Base-by-base conservation (phyloP, 2,113 vertebrate species). In the Henicopernis longicauda region DNA sequence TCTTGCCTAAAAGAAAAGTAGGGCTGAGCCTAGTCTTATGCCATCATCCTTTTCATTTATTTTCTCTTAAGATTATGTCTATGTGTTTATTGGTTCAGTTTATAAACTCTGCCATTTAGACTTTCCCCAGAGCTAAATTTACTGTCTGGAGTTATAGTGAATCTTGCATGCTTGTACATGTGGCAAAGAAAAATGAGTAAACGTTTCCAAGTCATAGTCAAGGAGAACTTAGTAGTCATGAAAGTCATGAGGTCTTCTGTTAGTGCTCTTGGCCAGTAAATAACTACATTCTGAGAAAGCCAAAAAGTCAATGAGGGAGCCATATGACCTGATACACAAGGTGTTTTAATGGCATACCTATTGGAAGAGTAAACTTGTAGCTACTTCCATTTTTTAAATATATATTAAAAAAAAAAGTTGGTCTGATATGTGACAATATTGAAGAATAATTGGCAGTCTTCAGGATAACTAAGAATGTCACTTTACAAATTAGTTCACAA, bases 171-270 rank as follows among this genome's bases (percentile, higher is more conserved):
- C 23, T 69, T 49, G 52, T 66, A 44, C 74, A 52, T 10, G 26
- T n/a, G 25, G 23, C 38, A 73, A 59, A 65, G 32, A 63, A 63
- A 74, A 76, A 55, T 34, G 23, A 70, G 7, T 20, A 66, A 70
- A 57, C 0, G 0, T 50, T 92, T 61, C 19, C 72, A 66, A 36
- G 40, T 16, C 23, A 18, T 1, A 49, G 42, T 13, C 0, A 1
- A 80, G 52, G 65, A 78, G 59, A 65, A 45, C 19, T 88, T 42
- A 40, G n/a, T 14, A 61, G 45, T 32, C 58, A 47, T 23, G 18
- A 42, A 31, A 27, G 9, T 36, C 25, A 27, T 20, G 7, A 65
- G 8, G 10, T 32, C 49, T 54, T 49, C 55, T 49, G 8, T 58
- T 63, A 47, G 36, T 50, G 19, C 19, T 49, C 44, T 86, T 36